Base-by-base conservation (phyloP, 2,888 invertebrate genomes). In the Drosophila anomalipes region DNA sequence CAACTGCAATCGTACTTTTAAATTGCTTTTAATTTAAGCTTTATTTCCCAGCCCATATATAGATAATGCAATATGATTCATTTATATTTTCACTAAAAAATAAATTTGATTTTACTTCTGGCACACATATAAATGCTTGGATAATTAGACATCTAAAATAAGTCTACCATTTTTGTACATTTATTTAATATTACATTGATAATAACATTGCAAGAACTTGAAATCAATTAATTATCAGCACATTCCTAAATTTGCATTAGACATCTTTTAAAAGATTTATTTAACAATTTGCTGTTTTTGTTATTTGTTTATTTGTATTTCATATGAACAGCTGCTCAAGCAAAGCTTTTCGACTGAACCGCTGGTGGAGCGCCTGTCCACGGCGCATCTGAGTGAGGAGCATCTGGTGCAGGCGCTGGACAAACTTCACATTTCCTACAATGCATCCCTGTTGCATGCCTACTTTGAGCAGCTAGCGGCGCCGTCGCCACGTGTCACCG, bases 401-500 rank as follows among this genome's bases (percentile, higher is more conserved):
- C 89, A 89, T 65, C 86, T 93, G 83, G 90, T 92, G 88, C 92
- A 93, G 90, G 93, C 93, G 81, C 89, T 93, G 84, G 92, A 93
- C 69, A 92, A 91, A 79, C 86, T 93, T 71, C 86, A 92, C 72
- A 83, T 93, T 70, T 64, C 89, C 70, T 93, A 92, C 72, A 91
- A 93, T 74, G 81, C 86, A 77, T 83, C 91, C n/a, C 79, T 92
- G 39, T 82, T 93, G 64, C 87, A 82, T 49, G 70, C 75, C 54
- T 91, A 90, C 70, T 92, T 91, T 56, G 78, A 87, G 64, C 68
- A 83, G 70, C 71, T 74, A 26, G 65, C 58, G 67, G 67, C 68
- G 63, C 75, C 76, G 51, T 63, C 78, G 52, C 10, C 54, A 9
- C 56, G 35, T 4, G 10, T 71, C 41, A 51, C 66, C 5, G 66